Evolutionary conservation across 2,888 invertebrate species (phyloP).

Genomic region (Seladonia tumulorum): DNA sequence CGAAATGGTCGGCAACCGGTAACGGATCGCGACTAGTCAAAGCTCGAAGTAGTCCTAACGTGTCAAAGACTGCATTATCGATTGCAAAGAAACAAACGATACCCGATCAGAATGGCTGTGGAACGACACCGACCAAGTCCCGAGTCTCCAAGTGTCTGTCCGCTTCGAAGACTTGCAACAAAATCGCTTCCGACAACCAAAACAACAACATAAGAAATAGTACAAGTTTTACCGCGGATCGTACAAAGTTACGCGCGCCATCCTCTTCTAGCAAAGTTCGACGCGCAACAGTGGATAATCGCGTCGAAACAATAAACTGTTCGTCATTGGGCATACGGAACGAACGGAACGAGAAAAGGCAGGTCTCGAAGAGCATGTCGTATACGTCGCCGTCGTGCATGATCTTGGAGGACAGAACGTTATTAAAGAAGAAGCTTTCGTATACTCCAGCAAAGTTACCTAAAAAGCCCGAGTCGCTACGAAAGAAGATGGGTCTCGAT

Average conservation of each 20-base stretch:
- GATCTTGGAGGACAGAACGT: constrained; percentile 80
- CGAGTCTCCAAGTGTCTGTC: constrained; percentile 35
- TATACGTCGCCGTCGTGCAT: constrained; percentile 76
- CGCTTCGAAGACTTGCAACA: constrained; percentile 32
- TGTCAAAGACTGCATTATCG: constrained; percentile 69
- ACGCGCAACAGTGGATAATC: constrained; percentile 39
- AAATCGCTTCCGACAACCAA: constrained; percentile 33
- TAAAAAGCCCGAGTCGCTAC: constrained; percentile 76
- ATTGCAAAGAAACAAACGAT: constrained; percentile 41
- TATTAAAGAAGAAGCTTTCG: constrained; percentile 79
- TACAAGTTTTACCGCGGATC: constrained; percentile 23
- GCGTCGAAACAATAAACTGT: constrained; percentile 37
- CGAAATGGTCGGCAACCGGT: constrained; percentile 52
- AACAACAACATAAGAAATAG: neutral
- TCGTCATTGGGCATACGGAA: constrained; percentile 36
- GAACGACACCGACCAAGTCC: constrained; percentile 40
- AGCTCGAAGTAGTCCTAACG: constrained; percentile 81
- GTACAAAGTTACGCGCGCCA: constrained; percentile 37
- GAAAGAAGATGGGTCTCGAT: constrained; percentile 74
- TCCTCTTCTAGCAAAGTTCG: constrained; percentile 33
- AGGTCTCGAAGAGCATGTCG: constrained; percentile 53
- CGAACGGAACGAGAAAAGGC: constrained; percentile 67
- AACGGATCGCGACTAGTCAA: constrained; percentile 75
- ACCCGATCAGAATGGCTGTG: constrained; percentile 30
- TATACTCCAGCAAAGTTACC: constrained; percentile 75